These are phyloP conservation scores for Dicyrtoma fusca DNA, from an alignment of 2,888 invertebrate species.

Conservation along the genomic window DNA sequence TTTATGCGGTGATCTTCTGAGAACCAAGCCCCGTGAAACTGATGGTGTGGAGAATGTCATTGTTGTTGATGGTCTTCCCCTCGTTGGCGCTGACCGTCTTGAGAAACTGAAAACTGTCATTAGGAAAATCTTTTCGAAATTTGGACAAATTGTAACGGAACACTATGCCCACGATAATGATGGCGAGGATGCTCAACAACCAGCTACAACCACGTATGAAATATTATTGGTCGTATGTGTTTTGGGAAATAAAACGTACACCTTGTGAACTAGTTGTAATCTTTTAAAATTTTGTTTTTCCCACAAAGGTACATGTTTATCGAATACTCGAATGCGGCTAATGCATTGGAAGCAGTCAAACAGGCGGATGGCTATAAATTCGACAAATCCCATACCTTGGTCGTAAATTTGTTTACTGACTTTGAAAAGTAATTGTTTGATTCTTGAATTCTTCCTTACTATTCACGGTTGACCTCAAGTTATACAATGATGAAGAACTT, in stretches of 20 bases:
- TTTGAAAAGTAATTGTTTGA: conserved; percentile 79
- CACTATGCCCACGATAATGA: conserved; percentile 65
- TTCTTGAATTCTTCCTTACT: background rate
- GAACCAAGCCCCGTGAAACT: conserved; percentile 87
- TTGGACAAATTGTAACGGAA: conserved; percentile 84
- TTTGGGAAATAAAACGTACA: too few species aligned
- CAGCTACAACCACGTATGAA: conserved; percentile 40
- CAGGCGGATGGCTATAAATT: conserved; percentile 88
- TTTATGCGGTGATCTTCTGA: conserved; percentile 85
- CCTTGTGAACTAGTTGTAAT: background rate
- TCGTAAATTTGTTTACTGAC: conserved; percentile 92
- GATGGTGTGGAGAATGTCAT: conserved; percentile 96
- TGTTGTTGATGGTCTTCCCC: conserved; percentile 94
- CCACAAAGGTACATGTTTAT: conserved; percentile 89
- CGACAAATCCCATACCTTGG: conserved; percentile 89
- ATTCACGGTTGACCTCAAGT: too few species aligned
- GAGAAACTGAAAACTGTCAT: conserved; percentile 92
- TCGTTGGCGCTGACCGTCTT: conserved; percentile 86
- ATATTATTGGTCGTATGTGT: conserved; percentile 10
- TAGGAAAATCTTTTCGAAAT: conserved; percentile 85
- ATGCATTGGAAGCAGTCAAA: conserved; percentile 87
- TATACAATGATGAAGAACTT: background rate
- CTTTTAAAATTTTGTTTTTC: conserved; percentile 9
- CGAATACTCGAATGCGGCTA: conserved; percentile 81
- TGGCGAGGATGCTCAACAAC: background rate